phyloP scores from a whole-genome alignment of 2,113 vertebrate species.

The Diadophis punctatus region DNA sequence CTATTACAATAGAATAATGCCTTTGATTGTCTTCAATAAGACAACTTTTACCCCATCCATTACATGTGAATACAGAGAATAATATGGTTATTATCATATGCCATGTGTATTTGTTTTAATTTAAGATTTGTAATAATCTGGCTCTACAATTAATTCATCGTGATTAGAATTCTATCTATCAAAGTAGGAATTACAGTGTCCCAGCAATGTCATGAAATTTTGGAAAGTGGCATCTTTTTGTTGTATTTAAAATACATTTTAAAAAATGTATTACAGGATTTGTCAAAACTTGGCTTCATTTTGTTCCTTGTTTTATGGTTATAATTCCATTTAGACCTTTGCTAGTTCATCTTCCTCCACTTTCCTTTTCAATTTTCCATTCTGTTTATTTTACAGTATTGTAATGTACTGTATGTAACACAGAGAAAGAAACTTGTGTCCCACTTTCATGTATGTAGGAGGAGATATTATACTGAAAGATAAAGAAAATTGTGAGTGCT shows the following conservation, averaged over 20 bases:
- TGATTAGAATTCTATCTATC: not conserved
- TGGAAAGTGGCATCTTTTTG: not conserved
- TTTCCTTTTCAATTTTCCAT: not conserved
- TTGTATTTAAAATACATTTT: not conserved
- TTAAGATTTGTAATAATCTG: not conserved
- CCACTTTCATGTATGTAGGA: not conserved
- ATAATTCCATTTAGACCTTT: not conserved
- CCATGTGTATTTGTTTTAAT: slow-evolving; percentile 3
- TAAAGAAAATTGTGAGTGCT: not conserved
- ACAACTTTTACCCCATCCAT: slow-evolving; percentile 44
- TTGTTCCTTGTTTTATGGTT: not conserved
- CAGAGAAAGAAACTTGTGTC: not conserved
- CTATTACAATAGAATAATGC: slow-evolving; percentile 70
- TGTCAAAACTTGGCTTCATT: not conserved
- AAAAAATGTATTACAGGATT: not conserved
- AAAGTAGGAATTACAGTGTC: not conserved
- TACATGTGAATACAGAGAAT: slow-evolving; percentile 50
- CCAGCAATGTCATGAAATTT: not conserved
- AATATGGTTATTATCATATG: slow-evolving; percentile 31
- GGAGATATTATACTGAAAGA: not conserved
- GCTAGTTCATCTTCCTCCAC: not conserved
- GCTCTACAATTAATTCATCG: not conserved
- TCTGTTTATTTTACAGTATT: not conserved
- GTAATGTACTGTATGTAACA: not conserved
- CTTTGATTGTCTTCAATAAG: slow-evolving; percentile 57